Conservation (phyloP, 1,140 invertebrate genomes). For the Cotesia typhae region DNA sequence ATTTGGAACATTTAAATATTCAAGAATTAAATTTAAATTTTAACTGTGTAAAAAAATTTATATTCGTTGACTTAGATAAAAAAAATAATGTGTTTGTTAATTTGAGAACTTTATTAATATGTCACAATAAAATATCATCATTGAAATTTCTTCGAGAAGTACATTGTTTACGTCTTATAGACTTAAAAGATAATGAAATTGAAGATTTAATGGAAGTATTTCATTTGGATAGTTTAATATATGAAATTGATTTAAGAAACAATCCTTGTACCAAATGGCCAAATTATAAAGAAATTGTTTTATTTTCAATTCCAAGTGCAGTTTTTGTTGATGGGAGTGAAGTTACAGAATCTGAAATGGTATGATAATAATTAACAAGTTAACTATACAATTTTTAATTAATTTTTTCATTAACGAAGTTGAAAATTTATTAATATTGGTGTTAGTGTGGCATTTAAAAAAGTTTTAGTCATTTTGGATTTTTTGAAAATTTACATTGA, state of each 20-base stretch:
- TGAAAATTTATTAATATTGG: too few species aligned
- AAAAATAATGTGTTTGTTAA: conserved; percentile 40
- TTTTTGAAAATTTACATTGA: too few species aligned
- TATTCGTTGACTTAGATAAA: conserved; percentile 28
- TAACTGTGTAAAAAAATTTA: conserved; percentile 49
- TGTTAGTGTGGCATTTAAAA: too few species aligned
- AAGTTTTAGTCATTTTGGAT: too few species aligned
- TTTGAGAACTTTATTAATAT: conserved; percentile 43
- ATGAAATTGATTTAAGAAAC: conserved; percentile 49
- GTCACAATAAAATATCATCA: conserved; percentile 47
- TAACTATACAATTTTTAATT: too few species aligned
- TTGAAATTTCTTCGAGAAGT: conserved; percentile 47
- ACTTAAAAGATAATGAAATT: conserved; percentile 53
- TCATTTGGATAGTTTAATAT: conserved; percentile 45
- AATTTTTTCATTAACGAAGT: too few species aligned
- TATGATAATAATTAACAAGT: conserved; percentile 26
- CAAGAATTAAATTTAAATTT: conserved; percentile 51
- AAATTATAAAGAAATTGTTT: conserved; percentile 51
- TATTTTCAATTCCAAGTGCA: conserved; percentile 48
- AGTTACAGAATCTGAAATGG: conserved; percentile 48
- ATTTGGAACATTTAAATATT: conserved; percentile 49
- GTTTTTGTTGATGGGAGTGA: conserved; percentile 47
- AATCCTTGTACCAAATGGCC: conserved; percentile 55
- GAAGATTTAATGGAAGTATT: conserved; percentile 48
- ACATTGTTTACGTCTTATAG: conserved; percentile 46